These are phyloP conservation scores for Peucedramus taeniatus DNA, from an alignment of 2,113 vertebrate species.

Conservation along the genomic window DNA sequence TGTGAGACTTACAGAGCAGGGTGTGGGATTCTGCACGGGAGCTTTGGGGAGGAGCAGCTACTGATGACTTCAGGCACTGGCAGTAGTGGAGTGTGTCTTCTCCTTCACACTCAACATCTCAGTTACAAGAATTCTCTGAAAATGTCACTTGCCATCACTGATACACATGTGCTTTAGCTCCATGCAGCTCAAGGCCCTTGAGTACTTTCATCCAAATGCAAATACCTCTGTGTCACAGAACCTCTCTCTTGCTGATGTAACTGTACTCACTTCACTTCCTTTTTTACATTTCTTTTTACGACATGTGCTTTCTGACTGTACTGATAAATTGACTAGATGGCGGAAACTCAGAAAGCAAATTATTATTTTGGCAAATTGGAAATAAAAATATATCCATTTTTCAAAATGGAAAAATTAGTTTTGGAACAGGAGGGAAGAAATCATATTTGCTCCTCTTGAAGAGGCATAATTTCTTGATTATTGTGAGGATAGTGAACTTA, in stretches of 20 bases:
- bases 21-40: rapidly evolving
- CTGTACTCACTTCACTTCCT: neutral
- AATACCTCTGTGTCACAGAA: neutral
- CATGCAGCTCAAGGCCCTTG: neutral
- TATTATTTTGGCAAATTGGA: neutral
- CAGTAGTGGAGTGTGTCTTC: neutral
- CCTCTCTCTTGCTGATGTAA: neutral
- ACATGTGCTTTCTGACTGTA: neutral
- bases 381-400: neutral
- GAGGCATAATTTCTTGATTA: neutral
- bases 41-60: neutral
- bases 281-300: neutral
- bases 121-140: neutral
- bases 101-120: neutral
- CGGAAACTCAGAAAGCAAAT: neutral
- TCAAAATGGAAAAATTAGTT: neutral
- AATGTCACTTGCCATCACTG: neutral
- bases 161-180: neutral
- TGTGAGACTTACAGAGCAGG: neutral
- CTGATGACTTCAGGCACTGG: neutral
- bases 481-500: neutral
- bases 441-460: neutral
- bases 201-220: neutral
- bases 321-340: neutral
- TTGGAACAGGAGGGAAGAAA: neutral